Base-by-base conservation (phyloP, 2,797 vertebrate species). In the Darevskia nairensis region DNA sequence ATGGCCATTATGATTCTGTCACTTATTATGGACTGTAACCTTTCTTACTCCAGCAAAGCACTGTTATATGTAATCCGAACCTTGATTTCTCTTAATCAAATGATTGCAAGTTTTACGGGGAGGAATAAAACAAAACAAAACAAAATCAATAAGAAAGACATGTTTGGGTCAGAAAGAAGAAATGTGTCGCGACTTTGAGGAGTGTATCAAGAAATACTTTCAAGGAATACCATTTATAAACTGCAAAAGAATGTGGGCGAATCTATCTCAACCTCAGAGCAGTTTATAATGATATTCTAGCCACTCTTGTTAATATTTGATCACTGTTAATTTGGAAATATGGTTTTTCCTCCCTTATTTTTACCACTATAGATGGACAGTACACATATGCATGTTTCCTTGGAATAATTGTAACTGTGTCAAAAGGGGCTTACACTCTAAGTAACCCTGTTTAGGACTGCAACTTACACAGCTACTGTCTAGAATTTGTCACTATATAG, bases 61-160 rank as follows among this genome's bases (percentile, higher is more conserved):
- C 10, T 21, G 84, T 89, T 90, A 93, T 85, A 72, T 93, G 55
- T 88, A 82, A 85, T 74, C 86, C 17, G 85, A 90, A 93, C 84
- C 68, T 3, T 89, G 61, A 29, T 93, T 93, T 92, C 93, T 91
- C 87, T 78, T 88, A 85, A 90, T 91, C 87, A 92, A 2, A 8
- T 80, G 76, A 85, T 85, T 93, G 23, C 10, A 81, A 17, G 25
- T 89, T 95, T 93, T 90, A 82, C 76, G 78, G 59, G 25, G n/a
- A 79, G 59, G 23, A 89, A 94, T 84, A 46, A 80, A 91, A 91
- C 27, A 5, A 77, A 91, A 89, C 84, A 41, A 41, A 1, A 88
- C 88, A 89, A 89, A 92, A 92, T 87, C 46, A 44, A 77, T 69
- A 87, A 3, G 1, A 88, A n/a, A 91, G 78, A 87, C 13, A 2